Base-by-base conservation (phyloP, 2,113 vertebrate genomes). In the Cygnus buccinator region DNA sequence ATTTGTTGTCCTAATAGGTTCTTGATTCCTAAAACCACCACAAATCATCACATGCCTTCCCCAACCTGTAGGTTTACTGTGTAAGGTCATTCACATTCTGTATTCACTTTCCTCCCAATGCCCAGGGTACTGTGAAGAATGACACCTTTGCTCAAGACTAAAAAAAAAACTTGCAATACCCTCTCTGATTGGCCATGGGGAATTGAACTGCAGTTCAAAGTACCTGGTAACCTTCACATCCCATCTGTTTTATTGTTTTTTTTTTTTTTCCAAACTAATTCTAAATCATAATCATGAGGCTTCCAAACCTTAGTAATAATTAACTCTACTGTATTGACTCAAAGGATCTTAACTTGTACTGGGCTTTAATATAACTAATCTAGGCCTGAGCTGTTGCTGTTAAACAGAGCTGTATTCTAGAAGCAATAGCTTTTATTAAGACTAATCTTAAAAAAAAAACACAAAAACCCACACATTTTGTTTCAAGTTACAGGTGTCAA, bases 141-240 rank as follows among this genome's bases (percentile, higher is more conserved):
- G 96, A 93, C 94, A 94, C 93, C 95, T 97, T 97, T 96, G 79
- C 94, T 94, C 96, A 96, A 97, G 95, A 96, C 93, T 97, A 92
- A 96, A 96, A 93, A 94, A 93, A 94, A 95, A 84, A 93, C 90
- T 95, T 93, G 96, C 96, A 94, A 37, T 96, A 79, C 93, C 93
- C 94, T 93, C 79, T 94, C 94, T 96, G 96, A 94, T 97, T 96
- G 95, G 94, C 94, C 94, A 89, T 95, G 90, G 96, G 95, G 97
- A 96, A 87, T 97, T 97, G 96, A 97, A 96, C 88, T 14, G 80
- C 94, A 95, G 86, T 97, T 96, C 96, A 96, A 82, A 97, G 94
- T 97, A 84, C 93, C 96, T 96, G 96, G 96, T 97, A 97, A 97
- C 96, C 96, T 95, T 96, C 94, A 94, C 94, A 82, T 96, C 89